Evolutionary conservation across 2,888 invertebrate species (phyloP), one percentile per base, ranked within the genome.

Genomic region (Megalurothrips usitatus): DNA sequence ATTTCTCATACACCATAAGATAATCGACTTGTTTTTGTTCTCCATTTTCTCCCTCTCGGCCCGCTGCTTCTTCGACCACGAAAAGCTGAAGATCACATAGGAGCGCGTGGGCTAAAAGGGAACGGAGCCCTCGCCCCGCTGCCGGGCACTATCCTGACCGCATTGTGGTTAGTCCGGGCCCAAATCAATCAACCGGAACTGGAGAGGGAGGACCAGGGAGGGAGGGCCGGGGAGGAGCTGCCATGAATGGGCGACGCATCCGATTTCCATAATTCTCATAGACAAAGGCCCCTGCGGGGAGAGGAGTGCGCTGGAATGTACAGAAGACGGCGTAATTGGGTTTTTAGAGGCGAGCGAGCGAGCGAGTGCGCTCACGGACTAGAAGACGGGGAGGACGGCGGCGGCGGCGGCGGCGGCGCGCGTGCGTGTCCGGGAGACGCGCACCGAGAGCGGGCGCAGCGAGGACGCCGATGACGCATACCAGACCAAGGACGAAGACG

Each of bases 201-300:
- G 58, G 58, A 58, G 19, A 58, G 58, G 58, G 14, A 17, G 19
- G 14, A 19, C 14, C 14, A 1, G 52, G 3, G 52, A 52, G 52
- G 52, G 14, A 17, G 52, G 52, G 52, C 52, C 52, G 52, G 52
- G 34, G 34, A 43, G 34, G 34, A 43, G 3, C 34, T 4, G 11
- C 68, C 68, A 75, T 75, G 68, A 75, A 75, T 75, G 68, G 26
- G 68, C 23, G 23, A 23, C 9, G 68, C 68, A 75, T 75, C 68
- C 23, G 26, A 75, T 75, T 75, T 75, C 68, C 68, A 75, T 75
- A 75, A 75, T 75, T 75, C 68, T 26, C 68, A n/a, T 12, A n/a
- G 68, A 75, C 68, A 43, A 43, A 43, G 6, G 34, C 34, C 34
- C 34, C 34, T 43, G 34, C 34, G 34, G 34, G 34, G 23, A 23